Evolutionary conservation across 2,888 invertebrate genomes (phyloP), one percentile per base, ranked within the genome.

Genomic region (Drosophila kanekoi): DNA sequence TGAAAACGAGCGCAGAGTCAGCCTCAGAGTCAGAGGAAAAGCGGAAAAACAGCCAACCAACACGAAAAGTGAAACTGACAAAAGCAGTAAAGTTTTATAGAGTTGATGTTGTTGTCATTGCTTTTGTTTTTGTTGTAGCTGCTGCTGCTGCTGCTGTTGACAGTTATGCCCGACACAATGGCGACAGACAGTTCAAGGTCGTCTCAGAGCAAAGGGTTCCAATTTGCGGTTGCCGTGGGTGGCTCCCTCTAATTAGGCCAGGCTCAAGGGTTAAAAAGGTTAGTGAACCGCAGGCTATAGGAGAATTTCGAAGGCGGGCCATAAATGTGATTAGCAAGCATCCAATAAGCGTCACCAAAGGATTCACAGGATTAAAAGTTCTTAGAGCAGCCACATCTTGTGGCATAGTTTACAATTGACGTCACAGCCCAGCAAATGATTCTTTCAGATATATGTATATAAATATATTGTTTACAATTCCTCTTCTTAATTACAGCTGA

Each of bases 121-220:
- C 13, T 59, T 44, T 32, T 62, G 52, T 18, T 59, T 23, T 14
- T 53, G 48, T 45, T 69, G 20, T 57, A 45, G 3, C 16, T 57
- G 32, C 35, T 49, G 48, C 16, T 57, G 32, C 35, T 49, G 48
- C 16, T 67, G 38, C 11, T 61, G 38, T 13, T 60, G 64, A 66
- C 69, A 67, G 56, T 77, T 75, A 56, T 61, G 70, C 49, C 72
- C 86, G 83, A 56, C 84, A 33, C 54, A 48, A 23, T 73, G 87
- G 68, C 87, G 78, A 45, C 81, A 59, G 23, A 76, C 71, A 87
- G 81, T 87, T 83, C 82, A 83, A 87, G 82, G 82, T 72, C 76
- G 53, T 41, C 61, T 65, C 63, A 8, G 35, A 28, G 41, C 43
- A 45, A 59, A 56, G 52, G 62, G 33, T 43, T 37, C 23, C 33